Base-by-base conservation (phyloP, 2,113 vertebrate genomes). In the Pyrgilauda ruficollis region DNA sequence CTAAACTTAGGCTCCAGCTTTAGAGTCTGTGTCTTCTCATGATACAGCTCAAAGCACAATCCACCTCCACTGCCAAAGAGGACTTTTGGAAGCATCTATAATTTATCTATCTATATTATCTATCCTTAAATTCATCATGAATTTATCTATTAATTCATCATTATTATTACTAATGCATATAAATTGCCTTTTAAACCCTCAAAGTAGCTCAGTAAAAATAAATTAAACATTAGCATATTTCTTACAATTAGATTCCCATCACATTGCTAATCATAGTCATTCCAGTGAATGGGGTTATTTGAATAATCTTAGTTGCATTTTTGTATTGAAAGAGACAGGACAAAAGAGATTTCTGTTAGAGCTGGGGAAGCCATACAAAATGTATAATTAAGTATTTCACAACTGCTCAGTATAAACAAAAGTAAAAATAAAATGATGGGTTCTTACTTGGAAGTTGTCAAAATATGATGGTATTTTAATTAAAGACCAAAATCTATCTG, bases 221-320 rank as follows among this genome's bases (percentile, higher is more conserved):
- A 88, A 94, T 80, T 86, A 74, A 81, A 77, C 70, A 90, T 83
- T 77, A 92, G 41, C 52, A 46, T 84, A 81, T 88, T 97, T 94
- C 47, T 92, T 84, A 85, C 49, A 85, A 91, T 90, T 89, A 87
- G 52, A 85, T 85, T 91, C 62, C 87, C 77, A 83, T 91, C 87
- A 63, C 76, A 70, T 23, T 78, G 79, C 56, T 95, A 95, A 92
- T 95, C 79, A 73, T 21, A 88, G 80, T 74, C 59, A 67, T 74
- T 39, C 56, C 16, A 74, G 44, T 88, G 79, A 96, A 90, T 61
- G 52, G 37, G 35, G n/a, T 77, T 95, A 74, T 80, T 89, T 87
- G 47, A 91, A 84, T 83, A 49, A 44, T 89, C 75, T 85, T 53
- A 78, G 75, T 21, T 59, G 33, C 58, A 80, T 94, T 91, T 86